phyloP scores from a whole-genome alignment of 2,797 vertebrate genomes.

The Typhlichthys eigenmanni region DNA sequence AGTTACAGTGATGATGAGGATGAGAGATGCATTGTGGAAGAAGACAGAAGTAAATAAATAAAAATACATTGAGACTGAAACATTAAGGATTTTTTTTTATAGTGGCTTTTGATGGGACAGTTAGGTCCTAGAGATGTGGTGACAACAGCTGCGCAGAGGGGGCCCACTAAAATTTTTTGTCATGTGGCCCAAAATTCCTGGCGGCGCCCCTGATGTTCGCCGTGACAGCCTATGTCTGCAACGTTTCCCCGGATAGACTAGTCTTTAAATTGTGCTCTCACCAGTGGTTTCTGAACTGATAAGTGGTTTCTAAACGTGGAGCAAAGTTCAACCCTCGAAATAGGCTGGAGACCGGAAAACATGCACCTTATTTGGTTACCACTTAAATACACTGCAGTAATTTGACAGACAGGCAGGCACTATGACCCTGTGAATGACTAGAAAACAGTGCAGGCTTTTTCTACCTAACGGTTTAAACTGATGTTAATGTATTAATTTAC shows the following conservation, averaged over 20 bases:
- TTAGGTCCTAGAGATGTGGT: no score
- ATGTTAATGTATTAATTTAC: slow-evolving; percentile 21
- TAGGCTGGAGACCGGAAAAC: slow-evolving; percentile 25
- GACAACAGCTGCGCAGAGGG: no score
- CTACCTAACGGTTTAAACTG: neutral
- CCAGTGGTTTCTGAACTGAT: slow-evolving; percentile 39
- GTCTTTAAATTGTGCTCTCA: slow-evolving; percentile 14
- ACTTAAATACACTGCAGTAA: slow-evolving; percentile 29
- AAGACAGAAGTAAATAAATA: no score
- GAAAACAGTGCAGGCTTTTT: slow-evolving; percentile 10
- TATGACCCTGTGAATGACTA: slow-evolving; percentile 22
- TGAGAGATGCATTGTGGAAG: no score
- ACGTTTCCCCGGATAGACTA: neutral
- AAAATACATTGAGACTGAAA: no score
- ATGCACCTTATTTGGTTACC: slow-evolving; percentile 43
- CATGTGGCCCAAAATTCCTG: no score
- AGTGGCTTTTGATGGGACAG: no score
- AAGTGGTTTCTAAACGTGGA: slow-evolving; percentile 51
- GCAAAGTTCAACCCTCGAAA: slow-evolving; percentile 68
- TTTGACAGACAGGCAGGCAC: slow-evolving; percentile 18
- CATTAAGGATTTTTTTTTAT: no score
- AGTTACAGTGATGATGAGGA: no score
- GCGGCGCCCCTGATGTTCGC: neutral
- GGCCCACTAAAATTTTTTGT: no score
- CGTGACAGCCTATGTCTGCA: neutral